These are phyloP conservation scores for Bucco capensis DNA, from an alignment of 2,113 vertebrate genomes.

Conservation along the genomic window DNA sequence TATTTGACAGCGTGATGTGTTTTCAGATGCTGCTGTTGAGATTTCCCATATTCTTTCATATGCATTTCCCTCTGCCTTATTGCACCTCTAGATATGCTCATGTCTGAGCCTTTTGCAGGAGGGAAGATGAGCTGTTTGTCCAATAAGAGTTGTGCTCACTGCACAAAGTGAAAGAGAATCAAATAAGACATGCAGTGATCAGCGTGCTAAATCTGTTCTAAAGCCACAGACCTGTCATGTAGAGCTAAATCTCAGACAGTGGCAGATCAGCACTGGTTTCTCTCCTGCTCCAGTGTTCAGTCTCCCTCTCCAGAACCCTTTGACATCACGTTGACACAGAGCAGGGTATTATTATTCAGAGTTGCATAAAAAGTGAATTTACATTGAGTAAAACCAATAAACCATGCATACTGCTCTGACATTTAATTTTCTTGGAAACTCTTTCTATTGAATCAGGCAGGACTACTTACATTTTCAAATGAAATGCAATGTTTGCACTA, in stretches of 20 bases:
- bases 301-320: background rate
- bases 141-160: background rate
- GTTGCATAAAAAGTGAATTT: slow-evolving; percentile 59
- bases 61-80: background rate
- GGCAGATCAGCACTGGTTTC: background rate
- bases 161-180: background rate
- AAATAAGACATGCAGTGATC: background rate
- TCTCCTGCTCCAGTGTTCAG: background rate
- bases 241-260: slow-evolving; percentile 26
- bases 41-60: background rate
- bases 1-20: background rate
- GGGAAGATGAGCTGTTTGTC: background rate
- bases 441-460: slow-evolving; percentile 44
- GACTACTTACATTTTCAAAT: slow-evolving; percentile 44
- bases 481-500: slow-evolving; percentile 2
- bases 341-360: slow-evolving; percentile 61
- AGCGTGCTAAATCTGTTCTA: background rate
- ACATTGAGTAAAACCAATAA: slow-evolving; percentile 68
- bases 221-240: background rate
- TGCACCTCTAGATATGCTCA: background rate
- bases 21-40: background rate
- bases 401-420: slow-evolving; percentile 4
- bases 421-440: slow-evolving; percentile 73
- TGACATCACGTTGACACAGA: slow-evolving; percentile 41
- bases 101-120: background rate